Conservation (phyloP, 2,113 vertebrate genomes). For the Nerophis ophidion region DNA sequence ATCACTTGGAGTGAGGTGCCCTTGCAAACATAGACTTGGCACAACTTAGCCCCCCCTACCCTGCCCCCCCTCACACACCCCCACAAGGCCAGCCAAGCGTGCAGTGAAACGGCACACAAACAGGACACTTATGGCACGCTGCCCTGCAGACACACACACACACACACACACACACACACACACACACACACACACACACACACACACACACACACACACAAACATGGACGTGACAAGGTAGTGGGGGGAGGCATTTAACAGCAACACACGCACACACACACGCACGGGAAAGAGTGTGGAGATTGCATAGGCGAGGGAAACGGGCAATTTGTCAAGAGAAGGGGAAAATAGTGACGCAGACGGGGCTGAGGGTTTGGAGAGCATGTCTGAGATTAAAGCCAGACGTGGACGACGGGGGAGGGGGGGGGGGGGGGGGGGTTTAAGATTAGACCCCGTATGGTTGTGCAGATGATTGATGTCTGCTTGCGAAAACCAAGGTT, state of each 20-base stretch:
- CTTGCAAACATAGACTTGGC: conserved; percentile 64
- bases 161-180: conserved; percentile 8
- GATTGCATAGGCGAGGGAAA: conserved; percentile 63
- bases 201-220: conserved; percentile 17
- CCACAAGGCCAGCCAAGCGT: conserved; percentile 36
- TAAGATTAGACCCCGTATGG: conserved; percentile 66
- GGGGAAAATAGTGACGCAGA: conserved; percentile 55
- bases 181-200: conserved; percentile 12
- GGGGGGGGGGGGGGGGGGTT: conserved; percentile 32
- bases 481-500: conserved; percentile 64
- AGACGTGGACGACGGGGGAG: conserved; percentile 27
- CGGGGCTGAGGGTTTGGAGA: conserved; percentile 58
- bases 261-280: conserved; percentile 12
- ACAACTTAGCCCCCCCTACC: conserved; percentile 36
- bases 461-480: conserved; percentile 68
- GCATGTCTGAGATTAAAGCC: conserved; percentile 67
- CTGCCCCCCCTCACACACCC: neutral
- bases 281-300: conserved; percentile 32
- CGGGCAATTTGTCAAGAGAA: conserved; percentile 68
- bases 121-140: conserved; percentile 40
- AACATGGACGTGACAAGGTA: conserved; percentile 20
- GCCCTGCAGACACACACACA: conserved; percentile 34
- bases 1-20: conserved; percentile 65
- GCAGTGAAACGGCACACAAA: conserved; percentile 48
- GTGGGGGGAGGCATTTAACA: conserved; percentile 15